Evolutionary conservation across 1,140 invertebrate genomes (phyloP).

Genomic region (Apolygus lucorum): DNA sequence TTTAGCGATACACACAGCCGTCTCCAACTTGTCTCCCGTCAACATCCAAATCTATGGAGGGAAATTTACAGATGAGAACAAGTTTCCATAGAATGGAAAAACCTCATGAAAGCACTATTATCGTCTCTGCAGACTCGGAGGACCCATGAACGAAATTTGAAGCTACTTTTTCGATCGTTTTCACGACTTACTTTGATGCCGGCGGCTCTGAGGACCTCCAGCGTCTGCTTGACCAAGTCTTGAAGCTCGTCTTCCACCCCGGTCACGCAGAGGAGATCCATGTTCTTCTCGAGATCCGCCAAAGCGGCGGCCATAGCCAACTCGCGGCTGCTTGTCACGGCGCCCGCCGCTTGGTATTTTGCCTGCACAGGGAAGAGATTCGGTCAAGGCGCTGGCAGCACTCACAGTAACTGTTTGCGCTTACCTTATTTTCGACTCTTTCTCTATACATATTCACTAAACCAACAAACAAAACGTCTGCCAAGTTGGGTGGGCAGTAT

Average conservation of each 20-base stretch:
- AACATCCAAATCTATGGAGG: constrained; percentile 90
- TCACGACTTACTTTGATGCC: constrained; percentile 62
- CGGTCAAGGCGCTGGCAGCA: background rate
- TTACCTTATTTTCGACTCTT: background rate
- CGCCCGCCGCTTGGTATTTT: constrained; percentile 76
- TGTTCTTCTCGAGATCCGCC: constrained; percentile 81
- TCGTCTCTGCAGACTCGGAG: too few relatives aligned
- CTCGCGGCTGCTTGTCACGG: constrained; percentile 72
- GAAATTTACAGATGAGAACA: too few relatives aligned
- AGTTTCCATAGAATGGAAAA: too few relatives aligned
- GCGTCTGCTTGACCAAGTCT: constrained; percentile 79
- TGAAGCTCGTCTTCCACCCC: constrained; percentile 88
- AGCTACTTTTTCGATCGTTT: background rate
- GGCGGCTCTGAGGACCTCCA: constrained; percentile 87
- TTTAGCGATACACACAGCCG: constrained; percentile 96
- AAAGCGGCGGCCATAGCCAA: constrained; percentile 78
- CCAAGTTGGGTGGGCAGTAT: too few relatives aligned
- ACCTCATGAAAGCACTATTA: too few relatives aligned
- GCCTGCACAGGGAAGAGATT: constrained; percentile 32
- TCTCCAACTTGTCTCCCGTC: constrained; percentile 98
- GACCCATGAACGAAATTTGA: background rate
- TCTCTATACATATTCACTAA: too few relatives aligned
- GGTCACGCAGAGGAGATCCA: constrained; percentile 91
- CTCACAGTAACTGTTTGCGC: background rate
- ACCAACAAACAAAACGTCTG: too few relatives aligned